Evolutionary conservation across 2,888 invertebrate genomes (phyloP).

Genomic region (Pristionchus mayeri): DNA sequence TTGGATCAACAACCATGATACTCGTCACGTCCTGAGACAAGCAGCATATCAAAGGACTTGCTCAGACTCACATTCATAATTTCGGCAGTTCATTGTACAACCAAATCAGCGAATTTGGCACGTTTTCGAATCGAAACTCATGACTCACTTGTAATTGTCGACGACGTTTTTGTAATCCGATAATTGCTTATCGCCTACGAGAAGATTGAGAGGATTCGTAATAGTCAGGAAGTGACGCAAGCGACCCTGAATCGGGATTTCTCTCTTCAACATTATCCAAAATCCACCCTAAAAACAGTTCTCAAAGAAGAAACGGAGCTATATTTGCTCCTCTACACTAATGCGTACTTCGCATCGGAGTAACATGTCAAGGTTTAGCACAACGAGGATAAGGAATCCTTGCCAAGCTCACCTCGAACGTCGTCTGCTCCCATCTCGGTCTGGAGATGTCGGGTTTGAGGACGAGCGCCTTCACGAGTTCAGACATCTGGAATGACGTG

Average conservation of each 20-base stretch:
- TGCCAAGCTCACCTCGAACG: conserved; percentile 81
- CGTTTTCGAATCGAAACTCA: no score
- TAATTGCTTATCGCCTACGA: conserved; percentile 84
- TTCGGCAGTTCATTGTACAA: no score
- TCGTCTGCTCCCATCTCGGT: conserved; percentile 92
- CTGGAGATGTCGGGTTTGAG: conserved; percentile 83
- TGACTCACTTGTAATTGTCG: conserved; percentile 84
- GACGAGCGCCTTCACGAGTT: conserved; percentile 65
- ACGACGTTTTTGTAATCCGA: conserved; percentile 88
- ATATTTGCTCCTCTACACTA: no score
- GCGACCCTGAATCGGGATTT: conserved; percentile 34
- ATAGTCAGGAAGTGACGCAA: conserved; percentile 88
- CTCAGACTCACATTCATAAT: no score
- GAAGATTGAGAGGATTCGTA: conserved; percentile 93
- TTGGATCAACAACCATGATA: no score
- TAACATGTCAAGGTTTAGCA: no score
- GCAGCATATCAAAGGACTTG: no score
- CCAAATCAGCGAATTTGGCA: no score
- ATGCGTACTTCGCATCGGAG: no score
- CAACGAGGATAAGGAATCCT: no score
- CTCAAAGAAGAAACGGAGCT: no score
- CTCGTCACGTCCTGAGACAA: no score
- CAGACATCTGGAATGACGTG: conserved; percentile 54
- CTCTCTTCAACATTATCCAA: not conserved
- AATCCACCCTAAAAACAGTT: not conserved